Evolutionary conservation across 2,888 invertebrate genomes (phyloP), one percentile per base, ranked within the genome.

Genomic region (Volucella zonaria): DNA sequence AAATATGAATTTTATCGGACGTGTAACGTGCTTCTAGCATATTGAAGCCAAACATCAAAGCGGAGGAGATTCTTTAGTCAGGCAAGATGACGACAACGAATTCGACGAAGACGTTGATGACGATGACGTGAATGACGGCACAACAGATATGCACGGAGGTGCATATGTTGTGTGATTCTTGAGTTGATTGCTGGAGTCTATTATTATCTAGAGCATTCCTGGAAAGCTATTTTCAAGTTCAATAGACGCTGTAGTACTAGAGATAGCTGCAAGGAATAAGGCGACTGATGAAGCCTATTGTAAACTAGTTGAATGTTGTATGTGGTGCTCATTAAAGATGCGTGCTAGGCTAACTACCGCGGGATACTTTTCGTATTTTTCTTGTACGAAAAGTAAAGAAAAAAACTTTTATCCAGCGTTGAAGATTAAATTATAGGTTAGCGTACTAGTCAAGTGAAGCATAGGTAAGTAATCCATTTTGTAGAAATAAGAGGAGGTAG

Each of bases 351-450:
- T 49, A 66, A 79, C 79, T 82, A 70, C 82, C 73, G 74, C 61
- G 77, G 68, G 73, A 74, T 80, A 59, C 9, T 23, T 42, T 45
- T 51, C 11, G 52, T 51, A 9, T 43, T 58, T 18, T 45, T 42
- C 12, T 38, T 64, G 11, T 3, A 12, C 45, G 11, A 12, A 14
- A 43, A 68, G 56, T 42, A 40, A 56, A 38, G 12, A n/a, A 49
- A 12, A 78, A 70, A 66, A 61, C 61, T 70, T 56, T 86, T 83
- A 78, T 87, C 86, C 83, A 88, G 87, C 83, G 87, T 87, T 87
- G 87, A 88, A 87, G 87, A 87, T 86, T 86, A 87, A 88, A 88
- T 87, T 87, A 87, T 88, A 86, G 86, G 83, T 78, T 87, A 38
- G 54, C 64, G 59, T 56, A 54, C 74, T 58, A 75, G 73, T 74